These are phyloP conservation scores for Anoura caudifer DNA, from an alignment of 2,113 vertebrate species.

Conservation along the genomic window DNA sequence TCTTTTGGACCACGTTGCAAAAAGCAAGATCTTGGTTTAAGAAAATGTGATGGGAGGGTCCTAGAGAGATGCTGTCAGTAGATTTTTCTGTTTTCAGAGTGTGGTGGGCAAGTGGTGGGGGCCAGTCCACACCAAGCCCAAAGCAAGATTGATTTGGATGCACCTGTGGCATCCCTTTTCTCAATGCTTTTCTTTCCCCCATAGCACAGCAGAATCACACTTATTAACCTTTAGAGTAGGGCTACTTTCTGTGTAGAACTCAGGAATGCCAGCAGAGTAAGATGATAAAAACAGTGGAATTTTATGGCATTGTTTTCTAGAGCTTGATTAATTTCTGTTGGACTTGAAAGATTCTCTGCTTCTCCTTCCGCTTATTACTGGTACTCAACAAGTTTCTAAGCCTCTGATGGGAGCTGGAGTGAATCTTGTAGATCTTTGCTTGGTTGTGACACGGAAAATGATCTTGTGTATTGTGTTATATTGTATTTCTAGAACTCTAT, in stretches of 20 bases:
- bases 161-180: neutral
- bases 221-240: neutral
- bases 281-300: neutral
- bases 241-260: neutral
- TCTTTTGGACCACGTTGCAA: constrained; percentile 20
- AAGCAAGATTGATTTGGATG: neutral
- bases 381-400: neutral
- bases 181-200: too few species aligned
- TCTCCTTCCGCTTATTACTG: neutral
- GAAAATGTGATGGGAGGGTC: neutral
- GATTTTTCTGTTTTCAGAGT: neutral
- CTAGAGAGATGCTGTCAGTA: neutral
- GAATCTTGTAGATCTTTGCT: neutral
- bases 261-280: neutral
- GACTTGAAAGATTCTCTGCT: neutral
- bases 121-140: neutral
- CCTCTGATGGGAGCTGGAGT: neutral
- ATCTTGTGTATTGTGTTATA: constrained; percentile 30
- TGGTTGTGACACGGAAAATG: constrained; percentile 25
- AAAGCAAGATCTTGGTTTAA: constrained; percentile 13
- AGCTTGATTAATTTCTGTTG: constrained; percentile 3
- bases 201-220: neutral
- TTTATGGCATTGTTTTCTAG: neutral
- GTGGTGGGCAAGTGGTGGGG: neutral
- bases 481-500: constrained; percentile 91